Conservation (phyloP, 1,140 invertebrate genomes). For the Teleogryllus occipitalis region DNA sequence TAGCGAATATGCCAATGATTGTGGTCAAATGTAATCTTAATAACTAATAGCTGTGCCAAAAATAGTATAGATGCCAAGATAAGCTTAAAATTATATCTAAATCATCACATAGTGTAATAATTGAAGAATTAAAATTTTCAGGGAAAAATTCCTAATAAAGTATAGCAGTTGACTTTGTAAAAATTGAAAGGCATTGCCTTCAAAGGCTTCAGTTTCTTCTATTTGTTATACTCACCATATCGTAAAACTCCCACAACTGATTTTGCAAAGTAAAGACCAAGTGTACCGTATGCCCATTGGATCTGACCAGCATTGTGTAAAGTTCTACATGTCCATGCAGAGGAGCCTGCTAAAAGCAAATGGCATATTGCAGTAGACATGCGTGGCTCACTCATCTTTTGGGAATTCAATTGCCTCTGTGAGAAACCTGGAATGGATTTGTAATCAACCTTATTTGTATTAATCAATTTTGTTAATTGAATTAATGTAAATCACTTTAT, state of each 20-base stretch:
- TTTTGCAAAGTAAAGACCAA: slow-evolving; percentile 7
- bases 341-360: slow-evolving; percentile 8
- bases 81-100: no score
- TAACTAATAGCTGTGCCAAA: no score
- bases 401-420: neutral
- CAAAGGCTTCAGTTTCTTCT: no score
- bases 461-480: neutral
- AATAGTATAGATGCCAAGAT: no score
- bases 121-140: no score
- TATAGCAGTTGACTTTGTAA: no score
- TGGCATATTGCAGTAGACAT: slow-evolving; percentile 8
- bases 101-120: no score
- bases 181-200: no score
- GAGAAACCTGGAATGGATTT: neutral
- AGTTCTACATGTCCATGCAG: slow-evolving; percentile 9
- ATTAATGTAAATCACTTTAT: neutral
- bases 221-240: slow-evolving; percentile 8
- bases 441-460: neutral
- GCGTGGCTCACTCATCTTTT: neutral
- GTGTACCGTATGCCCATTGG: slow-evolving; percentile 5
- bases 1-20: no score
- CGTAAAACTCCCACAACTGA: slow-evolving; percentile 7
- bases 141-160: no score
- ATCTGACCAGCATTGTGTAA: neutral
- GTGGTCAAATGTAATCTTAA: no score